Evolutionary conservation across 2,113 vertebrate genomes (phyloP).

Genomic region (Cebidichthys violaceus): DNA sequence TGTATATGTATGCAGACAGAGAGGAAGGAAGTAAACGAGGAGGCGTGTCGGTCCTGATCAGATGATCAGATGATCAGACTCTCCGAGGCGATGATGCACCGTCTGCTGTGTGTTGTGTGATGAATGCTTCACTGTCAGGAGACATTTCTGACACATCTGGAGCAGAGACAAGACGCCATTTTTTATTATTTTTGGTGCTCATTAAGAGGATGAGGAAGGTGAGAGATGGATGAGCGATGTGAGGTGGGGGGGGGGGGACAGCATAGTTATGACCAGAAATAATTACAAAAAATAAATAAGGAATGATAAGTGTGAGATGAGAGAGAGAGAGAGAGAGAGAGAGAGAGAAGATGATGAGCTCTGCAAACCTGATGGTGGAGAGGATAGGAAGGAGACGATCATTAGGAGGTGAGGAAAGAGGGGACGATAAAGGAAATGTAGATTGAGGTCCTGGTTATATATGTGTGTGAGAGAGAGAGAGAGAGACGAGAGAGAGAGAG

Average conservation of each 20-base stretch:
- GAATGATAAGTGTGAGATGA: neutral
- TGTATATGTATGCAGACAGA: neutral
- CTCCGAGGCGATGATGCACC: conserved; percentile 22
- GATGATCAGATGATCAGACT: conserved; percentile 60
- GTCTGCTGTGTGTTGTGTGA: conserved; percentile 60
- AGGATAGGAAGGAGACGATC: conserved; percentile 15
- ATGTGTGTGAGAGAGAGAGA: neutral
- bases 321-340: neutral
- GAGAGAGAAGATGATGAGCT: neutral
- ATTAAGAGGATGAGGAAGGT: conserved; percentile 58
- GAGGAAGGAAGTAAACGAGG: conserved; percentile 5
- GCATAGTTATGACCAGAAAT: conserved; percentile 32
- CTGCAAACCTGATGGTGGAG: neutral
- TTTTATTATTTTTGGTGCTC: too few species aligned
- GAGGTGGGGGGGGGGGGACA: conserved; percentile 31
- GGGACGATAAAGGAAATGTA: neutral
- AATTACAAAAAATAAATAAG: conserved; percentile 32
- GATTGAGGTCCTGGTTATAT: neutral
- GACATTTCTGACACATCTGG: conserved; percentile 76
- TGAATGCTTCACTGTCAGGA: conserved; percentile 74
- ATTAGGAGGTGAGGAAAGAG: conserved; percentile 1
- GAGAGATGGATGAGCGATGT: neutral
- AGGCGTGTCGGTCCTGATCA: conserved; percentile 36
- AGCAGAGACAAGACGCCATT: conserved; percentile 67
- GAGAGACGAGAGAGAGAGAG: neutral